phyloP scores from a whole-genome alignment of 2,888 invertebrate species.

The Dynastes maya region DNA sequence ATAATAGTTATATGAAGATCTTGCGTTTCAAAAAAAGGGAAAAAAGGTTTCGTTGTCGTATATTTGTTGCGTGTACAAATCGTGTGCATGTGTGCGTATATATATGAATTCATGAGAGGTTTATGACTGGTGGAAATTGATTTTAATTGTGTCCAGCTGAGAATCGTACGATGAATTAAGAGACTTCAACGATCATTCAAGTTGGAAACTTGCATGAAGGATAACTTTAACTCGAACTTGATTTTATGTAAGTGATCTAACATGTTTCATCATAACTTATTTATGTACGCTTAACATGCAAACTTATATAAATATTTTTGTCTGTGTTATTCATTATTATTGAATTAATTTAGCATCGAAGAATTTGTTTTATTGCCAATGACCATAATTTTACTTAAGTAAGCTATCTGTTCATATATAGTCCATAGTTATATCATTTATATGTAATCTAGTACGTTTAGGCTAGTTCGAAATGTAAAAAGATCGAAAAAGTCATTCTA shows the following conservation, averaged over 20 bases:
- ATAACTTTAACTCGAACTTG: background rate
- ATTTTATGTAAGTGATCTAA: constrained; percentile 22
- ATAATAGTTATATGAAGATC: constrained; percentile 22
- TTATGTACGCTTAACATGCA: no score
- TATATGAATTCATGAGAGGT: constrained; percentile 5
- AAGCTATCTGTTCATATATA: no score
- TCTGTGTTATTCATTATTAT: no score
- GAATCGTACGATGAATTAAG: constrained; percentile 12
- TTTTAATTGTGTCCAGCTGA: constrained; percentile 5
- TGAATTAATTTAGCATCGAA: no score
- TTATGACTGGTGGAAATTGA: background rate
- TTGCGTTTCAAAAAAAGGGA: constrained; percentile 11
- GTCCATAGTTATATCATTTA: no score
- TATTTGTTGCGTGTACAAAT: constrained; percentile 17
- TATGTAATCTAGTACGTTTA: no score
- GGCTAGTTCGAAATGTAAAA: no score
- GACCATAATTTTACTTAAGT: no score
- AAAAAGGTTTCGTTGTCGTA: constrained; percentile 9
- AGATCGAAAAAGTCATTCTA: no score
- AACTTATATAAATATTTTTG: no score
- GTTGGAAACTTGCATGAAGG: constrained; percentile 26
- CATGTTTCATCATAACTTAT: background rate
- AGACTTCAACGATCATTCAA: constrained; percentile 42
- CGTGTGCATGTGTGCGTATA: constrained; percentile 26
- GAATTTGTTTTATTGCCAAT: no score